Evolutionary conservation across 2,888 invertebrate genomes (phyloP).

Genomic region (Axea sp.): DNA sequence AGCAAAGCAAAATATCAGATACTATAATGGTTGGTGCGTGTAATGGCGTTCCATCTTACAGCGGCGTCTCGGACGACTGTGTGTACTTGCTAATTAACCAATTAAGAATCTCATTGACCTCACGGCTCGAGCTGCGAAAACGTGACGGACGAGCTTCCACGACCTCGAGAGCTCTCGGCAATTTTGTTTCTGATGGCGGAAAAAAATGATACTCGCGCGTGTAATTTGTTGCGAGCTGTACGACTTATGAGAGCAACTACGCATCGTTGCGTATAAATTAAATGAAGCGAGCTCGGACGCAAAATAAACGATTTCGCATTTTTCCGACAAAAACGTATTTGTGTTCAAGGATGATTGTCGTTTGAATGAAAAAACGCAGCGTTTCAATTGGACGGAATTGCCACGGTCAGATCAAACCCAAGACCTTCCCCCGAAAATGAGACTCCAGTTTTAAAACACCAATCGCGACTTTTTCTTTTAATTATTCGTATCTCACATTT

Average conservation of each 20-base stretch:
- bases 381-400: not conserved
- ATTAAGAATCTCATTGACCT: slow-evolving; percentile 66
- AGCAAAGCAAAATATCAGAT: slow-evolving; percentile 42
- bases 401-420: too few species aligned
- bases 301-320: slow-evolving; percentile 28
- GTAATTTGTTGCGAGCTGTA: slow-evolving; percentile 45
- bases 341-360: slow-evolving; percentile 6
- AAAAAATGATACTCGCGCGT: slow-evolving; percentile 35
- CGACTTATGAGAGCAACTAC: slow-evolving; percentile 45
- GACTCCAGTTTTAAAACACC: too few species aligned
- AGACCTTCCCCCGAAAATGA: too few species aligned
- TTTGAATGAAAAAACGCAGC: not conserved
- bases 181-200: slow-evolving; percentile 48
- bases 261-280: slow-evolving; percentile 49
- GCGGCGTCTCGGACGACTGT: slow-evolving; percentile 32
- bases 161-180: slow-evolving; percentile 52
- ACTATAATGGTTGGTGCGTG: slow-evolving; percentile 44
- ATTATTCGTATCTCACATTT: too few species aligned
- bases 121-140: slow-evolving; percentile 56
- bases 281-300: slow-evolving; percentile 20
- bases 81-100: slow-evolving; percentile 67
- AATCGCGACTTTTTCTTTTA: too few species aligned
- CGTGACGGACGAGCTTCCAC: slow-evolving; percentile 59
- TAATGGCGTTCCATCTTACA: slow-evolving; percentile 46
- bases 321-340: slow-evolving; percentile 20